A percentile compares a stretch with the other conserved stretches of the same genome.
Evolutionary conservation across 2,797 vertebrate species (phyloP).

Genomic region (Lepus townsendii): DNA sequence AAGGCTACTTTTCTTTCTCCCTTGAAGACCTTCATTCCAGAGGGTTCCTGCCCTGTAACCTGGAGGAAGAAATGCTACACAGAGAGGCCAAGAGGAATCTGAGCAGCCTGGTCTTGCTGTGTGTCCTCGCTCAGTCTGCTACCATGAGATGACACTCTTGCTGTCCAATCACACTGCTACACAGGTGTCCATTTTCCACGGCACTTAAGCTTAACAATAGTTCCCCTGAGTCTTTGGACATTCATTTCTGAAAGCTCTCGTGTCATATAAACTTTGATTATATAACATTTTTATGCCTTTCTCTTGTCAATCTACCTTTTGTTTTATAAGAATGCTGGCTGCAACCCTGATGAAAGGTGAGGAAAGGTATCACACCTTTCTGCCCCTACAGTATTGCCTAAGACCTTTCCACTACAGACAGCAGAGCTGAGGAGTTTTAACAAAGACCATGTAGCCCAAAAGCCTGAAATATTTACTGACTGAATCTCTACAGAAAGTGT

Average conservation of each 20-base stretch:
- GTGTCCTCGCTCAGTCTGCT: background rate
- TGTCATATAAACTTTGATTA: background rate
- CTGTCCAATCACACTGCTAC: background rate
- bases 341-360: background rate
- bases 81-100: background rate
- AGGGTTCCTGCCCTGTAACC: background rate
- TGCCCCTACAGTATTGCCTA: no score
- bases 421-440: background rate
- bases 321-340: background rate
- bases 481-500: background rate
- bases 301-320: background rate
- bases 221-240: background rate
- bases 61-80: background rate
- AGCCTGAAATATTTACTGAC: background rate
- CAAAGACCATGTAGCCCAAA: background rate
- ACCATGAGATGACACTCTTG: background rate
- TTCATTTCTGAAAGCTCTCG: background rate
- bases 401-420: background rate
- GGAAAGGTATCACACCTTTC: background rate
- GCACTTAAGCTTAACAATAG: background rate
- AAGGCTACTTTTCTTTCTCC: background rate
- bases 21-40: background rate
- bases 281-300: background rate
- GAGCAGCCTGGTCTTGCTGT: background rate
- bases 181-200: background rate